Percentiles rank a stretch among this genome's conserved stretches.
Evolutionary conservation across 2,113 vertebrate genomes (phyloP).

Genomic region (Sitta europaea): DNA sequence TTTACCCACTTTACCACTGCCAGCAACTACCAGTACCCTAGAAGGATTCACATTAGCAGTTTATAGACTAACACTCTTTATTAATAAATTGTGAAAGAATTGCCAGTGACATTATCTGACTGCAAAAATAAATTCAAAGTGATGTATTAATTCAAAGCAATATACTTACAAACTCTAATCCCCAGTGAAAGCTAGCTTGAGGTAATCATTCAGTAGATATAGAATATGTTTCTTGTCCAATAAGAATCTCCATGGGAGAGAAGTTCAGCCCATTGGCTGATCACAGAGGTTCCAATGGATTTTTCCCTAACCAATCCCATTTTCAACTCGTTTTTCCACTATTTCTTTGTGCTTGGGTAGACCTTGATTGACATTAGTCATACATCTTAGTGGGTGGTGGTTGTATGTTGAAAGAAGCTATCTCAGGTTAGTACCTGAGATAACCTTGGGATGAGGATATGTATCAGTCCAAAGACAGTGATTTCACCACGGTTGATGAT

Average conservation of each 20-base stretch:
- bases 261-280: background rate
- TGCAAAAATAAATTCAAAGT: background rate
- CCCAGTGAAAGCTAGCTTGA: background rate
- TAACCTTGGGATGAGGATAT: background rate
- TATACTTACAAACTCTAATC: background rate
- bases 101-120: background rate
- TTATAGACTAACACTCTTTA: background rate
- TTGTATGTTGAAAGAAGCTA: background rate
- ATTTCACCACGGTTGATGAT: background rate
- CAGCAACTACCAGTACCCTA: background rate
- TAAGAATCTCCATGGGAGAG: too few species aligned
- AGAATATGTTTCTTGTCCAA: background rate
- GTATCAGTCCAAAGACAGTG: background rate
- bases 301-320: background rate
- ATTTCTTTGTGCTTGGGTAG: background rate
- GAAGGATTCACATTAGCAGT: background rate
- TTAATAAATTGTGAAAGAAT: background rate
- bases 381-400: background rate
- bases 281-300: background rate
- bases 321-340: background rate
- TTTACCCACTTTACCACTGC: too few species aligned
- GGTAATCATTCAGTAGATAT: background rate
- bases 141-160: background rate
- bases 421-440: background rate
- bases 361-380: background rate